These are phyloP conservation scores for Heliconius congener DNA, from an alignment of 1,140 invertebrate genomes.

Conservation along the genomic window DNA sequence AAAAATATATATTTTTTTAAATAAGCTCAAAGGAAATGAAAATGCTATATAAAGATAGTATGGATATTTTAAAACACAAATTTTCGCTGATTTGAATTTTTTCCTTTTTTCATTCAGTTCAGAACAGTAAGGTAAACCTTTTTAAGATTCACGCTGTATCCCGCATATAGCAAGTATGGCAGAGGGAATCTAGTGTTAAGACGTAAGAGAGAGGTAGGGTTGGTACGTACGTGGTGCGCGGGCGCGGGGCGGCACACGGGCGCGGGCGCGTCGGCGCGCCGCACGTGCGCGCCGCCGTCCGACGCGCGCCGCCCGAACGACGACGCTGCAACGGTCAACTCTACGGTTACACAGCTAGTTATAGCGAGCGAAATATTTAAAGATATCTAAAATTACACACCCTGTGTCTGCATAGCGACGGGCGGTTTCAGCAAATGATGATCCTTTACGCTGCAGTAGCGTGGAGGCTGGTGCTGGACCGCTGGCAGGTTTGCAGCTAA, in stretches of 20 bases:
- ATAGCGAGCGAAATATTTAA: too few relatives aligned
- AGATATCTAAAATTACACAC: conserved; percentile 66
- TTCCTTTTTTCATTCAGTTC: too few relatives aligned
- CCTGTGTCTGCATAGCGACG: conserved; percentile 92
- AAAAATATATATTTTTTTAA: background rate
- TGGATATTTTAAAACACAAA: too few relatives aligned
- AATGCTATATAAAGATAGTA: too few relatives aligned
- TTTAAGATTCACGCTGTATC: too few relatives aligned
- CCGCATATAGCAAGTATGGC: too few relatives aligned
- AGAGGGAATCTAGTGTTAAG: too few relatives aligned
- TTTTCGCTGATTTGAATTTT: too few relatives aligned
- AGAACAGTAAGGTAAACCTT: too few relatives aligned
- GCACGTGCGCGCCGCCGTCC: conserved; percentile 96
- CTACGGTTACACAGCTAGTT: too few relatives aligned
- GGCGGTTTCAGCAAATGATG: conserved; percentile 96
- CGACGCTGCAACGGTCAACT: conserved; percentile 79
- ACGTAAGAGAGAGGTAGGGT: too few relatives aligned
- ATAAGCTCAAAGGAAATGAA: too few relatives aligned
- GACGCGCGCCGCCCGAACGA: conserved; percentile 95
- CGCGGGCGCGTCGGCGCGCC: conserved; percentile 63
- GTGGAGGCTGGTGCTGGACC: conserved; percentile 82
- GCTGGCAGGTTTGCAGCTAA: conserved; percentile 71
- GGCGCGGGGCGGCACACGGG: conserved; percentile 44
- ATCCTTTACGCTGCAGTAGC: conserved; percentile 95
- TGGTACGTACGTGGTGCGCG: conserved; percentile 55